Percentiles rank a stretch among this genome's conserved stretches.
Evolutionary conservation across 53 echinoderm and acorn worm species (phyloP).

Genomic region (Patiria pectinifera): DNA sequence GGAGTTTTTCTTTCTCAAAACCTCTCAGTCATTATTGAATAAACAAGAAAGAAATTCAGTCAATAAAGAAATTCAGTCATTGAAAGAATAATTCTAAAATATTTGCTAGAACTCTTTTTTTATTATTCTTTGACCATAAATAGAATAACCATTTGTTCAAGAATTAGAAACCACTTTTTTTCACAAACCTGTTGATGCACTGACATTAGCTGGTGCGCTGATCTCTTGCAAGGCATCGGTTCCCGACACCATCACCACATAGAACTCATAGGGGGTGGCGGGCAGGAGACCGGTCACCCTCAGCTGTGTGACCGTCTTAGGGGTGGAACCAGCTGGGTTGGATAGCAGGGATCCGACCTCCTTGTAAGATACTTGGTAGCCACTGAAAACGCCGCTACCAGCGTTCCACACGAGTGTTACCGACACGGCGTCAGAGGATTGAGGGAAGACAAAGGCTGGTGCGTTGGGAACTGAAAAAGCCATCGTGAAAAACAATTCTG

Average conservation of each 20-base stretch:
- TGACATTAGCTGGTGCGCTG: slow-evolving; percentile 16
- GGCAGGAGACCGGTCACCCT: slow-evolving; percentile 51
- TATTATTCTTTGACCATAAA: neutral
- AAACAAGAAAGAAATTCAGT: no score
- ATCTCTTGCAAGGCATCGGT: neutral
- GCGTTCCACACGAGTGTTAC: neutral
- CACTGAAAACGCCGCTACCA: neutral
- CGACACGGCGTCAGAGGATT: slow-evolving; percentile 18
- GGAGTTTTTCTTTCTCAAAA: no score
- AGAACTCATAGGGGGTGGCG: slow-evolving; percentile 44
- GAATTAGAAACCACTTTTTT: neutral
- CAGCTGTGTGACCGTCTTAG: slow-evolving; percentile 14
- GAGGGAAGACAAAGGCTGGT: neutral
- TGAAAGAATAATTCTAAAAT: no score
- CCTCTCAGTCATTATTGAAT: no score
- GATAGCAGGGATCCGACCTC: neutral
- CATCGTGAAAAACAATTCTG: neutral
- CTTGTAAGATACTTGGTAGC: slow-evolving; percentile 32
- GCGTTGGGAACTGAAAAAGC: slow-evolving; percentile 7
- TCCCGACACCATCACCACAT: slow-evolving; percentile 58
- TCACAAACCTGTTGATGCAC: slow-evolving; percentile 12
- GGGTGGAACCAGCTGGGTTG: neutral
- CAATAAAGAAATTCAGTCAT: no score
- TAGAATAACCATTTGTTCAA: neutral
- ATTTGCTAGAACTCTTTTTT: no score